Base-by-base conservation (phyloP, 2,888 invertebrate species). In the Agonopterix heracliana region DNA sequence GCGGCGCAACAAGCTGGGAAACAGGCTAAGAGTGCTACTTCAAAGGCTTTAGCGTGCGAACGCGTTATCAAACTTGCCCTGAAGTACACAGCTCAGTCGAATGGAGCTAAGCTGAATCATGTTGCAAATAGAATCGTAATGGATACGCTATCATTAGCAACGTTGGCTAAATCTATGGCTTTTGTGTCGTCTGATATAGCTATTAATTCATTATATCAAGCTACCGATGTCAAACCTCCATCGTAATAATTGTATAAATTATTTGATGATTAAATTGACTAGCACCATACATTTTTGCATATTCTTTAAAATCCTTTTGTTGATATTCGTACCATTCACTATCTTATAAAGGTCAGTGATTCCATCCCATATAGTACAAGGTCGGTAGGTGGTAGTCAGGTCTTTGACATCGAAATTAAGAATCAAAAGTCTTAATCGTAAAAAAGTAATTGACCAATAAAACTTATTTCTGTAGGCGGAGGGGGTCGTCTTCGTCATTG, bases 1-100 rank as follows among this genome's bases (percentile, higher is more conserved):
- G 88, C 88, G 11, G 88, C 88, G 5, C 87, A 88, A 54, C 87
- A 88, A 64, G 88, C 87, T 34, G 87, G 87, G 0, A 88, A 88
- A 62, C 87, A 88, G 61, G 88, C 88, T 10, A 87, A 80, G 57
- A 81, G 76, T 60, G 88, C 88, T 2, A 66, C 80, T 1, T 86
- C 87, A 0, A 87, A 87, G 56, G 81, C 88, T 5, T 59, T 85
- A 26, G 82, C 84, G 2, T 81, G 85, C 52, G 87, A 87, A 57
- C 66, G 82, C 11, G 82, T 87, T 0, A 80, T 81, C 12, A 87
- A 87, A 61, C 60, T 86, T 40, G 88, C 87, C 12, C 56, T 88
- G 11, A 88, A 87, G 56, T 86, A 86, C 53, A 85, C 87, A 9
- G 81, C 87, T 1, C 86, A 86, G 50, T 84, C 87, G 4, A 72